Percentiles rank a stretch among this genome's conserved stretches.
phyloP scores from a whole-genome alignment of 1,140 invertebrate species.

The Portunus trituberculatus region DNA sequence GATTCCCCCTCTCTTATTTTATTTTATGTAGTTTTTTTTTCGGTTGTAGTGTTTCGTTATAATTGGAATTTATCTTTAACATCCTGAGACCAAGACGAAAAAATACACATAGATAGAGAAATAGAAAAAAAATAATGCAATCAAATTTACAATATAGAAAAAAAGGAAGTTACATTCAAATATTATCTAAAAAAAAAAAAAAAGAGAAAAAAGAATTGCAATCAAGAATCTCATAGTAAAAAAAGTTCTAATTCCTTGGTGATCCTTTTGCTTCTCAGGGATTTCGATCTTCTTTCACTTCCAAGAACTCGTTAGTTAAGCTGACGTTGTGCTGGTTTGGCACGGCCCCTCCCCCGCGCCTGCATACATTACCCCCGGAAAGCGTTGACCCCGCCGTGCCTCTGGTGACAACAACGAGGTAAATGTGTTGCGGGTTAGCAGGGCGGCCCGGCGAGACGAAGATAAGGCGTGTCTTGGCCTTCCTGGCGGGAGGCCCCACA shows the following conservation, averaged over 20 bases:
- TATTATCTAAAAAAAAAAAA: too few relatives aligned
- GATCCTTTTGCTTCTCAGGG: not conserved
- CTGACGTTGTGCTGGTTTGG: not conserved
- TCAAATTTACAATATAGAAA: not conserved
- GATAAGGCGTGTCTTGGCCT: too few relatives aligned
- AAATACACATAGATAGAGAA: too few relatives aligned
- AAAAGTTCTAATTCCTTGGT: not conserved
- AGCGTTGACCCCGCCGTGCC: not conserved
- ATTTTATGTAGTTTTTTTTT: too few relatives aligned
- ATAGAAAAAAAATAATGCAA: too few relatives aligned
- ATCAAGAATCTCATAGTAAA: not conserved
- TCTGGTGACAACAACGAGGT: not conserved
- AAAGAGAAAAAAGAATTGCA: too few relatives aligned
- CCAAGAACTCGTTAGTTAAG: not conserved
- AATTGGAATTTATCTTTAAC: too few relatives aligned
- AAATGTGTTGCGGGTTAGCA: not conserved
- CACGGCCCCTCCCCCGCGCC: not conserved
- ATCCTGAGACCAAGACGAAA: too few relatives aligned
- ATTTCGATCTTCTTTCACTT: not conserved
- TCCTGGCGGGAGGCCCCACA: too few relatives aligned
- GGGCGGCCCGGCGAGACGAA: not conserved
- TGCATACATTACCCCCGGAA: not conserved
- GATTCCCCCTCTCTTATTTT: too few relatives aligned
- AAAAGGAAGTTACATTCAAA: not conserved
- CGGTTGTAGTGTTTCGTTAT: too few relatives aligned